These are phyloP conservation scores for Bucorvus abyssinicus DNA, from an alignment of 2,797 vertebrate species.

Conservation along the genomic window DNA sequence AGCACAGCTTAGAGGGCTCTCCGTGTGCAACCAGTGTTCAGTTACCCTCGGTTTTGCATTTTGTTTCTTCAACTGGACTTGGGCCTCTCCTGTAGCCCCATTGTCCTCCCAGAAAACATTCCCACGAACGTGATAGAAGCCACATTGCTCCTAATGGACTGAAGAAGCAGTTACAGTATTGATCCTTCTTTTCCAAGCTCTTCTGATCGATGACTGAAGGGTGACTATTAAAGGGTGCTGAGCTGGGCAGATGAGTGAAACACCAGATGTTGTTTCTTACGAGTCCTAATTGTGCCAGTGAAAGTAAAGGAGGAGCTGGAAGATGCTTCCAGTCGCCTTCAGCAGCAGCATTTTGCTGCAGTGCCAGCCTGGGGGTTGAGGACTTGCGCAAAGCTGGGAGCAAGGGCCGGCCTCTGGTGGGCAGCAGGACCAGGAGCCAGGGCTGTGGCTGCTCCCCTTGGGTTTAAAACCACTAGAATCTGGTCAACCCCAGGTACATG, in stretches of 20 bases:
- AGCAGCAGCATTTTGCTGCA: neutral
- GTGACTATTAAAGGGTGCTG: neutral
- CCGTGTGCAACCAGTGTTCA: neutral
- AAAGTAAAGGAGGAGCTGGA: neutral
- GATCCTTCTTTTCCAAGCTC: neutral
- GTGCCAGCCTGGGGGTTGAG: neutral
- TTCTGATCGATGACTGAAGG: neutral
- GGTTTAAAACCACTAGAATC: neutral
- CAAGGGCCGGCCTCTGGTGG: neutral
- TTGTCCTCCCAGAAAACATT: neutral
- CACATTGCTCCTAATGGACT: neutral
- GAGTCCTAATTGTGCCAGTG: neutral
- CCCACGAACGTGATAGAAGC: neutral
- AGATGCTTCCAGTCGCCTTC: neutral
- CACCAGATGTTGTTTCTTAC: neutral
- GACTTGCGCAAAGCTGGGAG: neutral
- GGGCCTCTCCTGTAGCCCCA: rapidly evolving
- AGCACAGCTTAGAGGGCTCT: neutral
- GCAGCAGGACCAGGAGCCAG: neutral
- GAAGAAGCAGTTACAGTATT: neutral
- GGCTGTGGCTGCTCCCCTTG: neutral
- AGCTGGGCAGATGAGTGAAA: neutral
- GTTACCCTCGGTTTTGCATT: neutral
- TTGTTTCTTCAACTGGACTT: neutral
- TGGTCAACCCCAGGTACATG: neutral